phyloP scores from a whole-genome alignment of 2,797 vertebrate species.

The Hippoglossus hippoglossus region DNA sequence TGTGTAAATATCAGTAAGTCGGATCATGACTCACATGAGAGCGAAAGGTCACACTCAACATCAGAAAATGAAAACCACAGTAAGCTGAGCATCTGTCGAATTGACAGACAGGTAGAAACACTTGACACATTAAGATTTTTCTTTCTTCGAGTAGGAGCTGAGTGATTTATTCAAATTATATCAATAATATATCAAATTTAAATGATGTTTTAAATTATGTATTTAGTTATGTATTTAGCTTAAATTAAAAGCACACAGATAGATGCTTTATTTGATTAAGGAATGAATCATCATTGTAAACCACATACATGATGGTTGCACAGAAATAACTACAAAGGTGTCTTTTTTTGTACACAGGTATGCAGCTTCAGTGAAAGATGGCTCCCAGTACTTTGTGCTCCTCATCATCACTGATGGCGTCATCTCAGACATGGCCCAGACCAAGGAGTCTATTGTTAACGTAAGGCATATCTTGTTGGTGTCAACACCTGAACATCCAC shows the following conservation, averaged over 20 bases:
- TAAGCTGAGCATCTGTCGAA: constrained; percentile 20
- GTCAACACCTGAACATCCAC: background rate
- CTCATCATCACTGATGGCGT: constrained; percentile 98
- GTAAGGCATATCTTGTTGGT: constrained; percentile 79
- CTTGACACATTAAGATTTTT: constrained; percentile 24
- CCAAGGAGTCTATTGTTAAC: constrained; percentile 97
- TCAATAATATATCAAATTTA: too few species aligned
- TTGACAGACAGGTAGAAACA: background rate
- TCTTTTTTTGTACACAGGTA: constrained; percentile 82
- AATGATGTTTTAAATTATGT: too few species aligned
- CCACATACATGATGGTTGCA: too few species aligned
- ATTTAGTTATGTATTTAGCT: background rate
- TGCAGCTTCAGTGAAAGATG: constrained; percentile 94
- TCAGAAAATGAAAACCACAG: constrained; percentile 21
- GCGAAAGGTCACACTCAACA: constrained; percentile 32
- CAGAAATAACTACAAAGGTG: constrained; percentile 5
- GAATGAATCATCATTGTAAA: background rate
- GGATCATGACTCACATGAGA: constrained; percentile 13
- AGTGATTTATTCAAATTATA: too few species aligned
- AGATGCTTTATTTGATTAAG: background rate
- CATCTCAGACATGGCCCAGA: constrained; percentile 99
- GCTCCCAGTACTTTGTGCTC: constrained; percentile 98
- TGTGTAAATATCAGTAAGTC: constrained; percentile 52
- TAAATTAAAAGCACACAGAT: constrained; percentile 5
- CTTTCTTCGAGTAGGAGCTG: too few species aligned